phyloP scores from a whole-genome alignment of 2,888 invertebrate genomes.

The Microctonus hyperodae region DNA sequence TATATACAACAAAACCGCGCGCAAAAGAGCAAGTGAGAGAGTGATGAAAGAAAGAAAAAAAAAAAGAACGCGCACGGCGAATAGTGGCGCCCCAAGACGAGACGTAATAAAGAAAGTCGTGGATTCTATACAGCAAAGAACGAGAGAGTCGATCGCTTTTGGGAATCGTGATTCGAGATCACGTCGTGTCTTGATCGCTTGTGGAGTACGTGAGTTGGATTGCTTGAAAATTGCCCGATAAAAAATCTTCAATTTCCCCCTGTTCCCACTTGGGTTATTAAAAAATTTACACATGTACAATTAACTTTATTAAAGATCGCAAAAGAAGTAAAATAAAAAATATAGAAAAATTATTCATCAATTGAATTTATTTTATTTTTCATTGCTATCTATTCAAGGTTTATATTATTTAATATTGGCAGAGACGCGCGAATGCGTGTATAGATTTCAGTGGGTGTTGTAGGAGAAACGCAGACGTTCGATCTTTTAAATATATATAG shows the following conservation, averaged over 20 bases:
- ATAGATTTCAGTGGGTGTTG: neutral
- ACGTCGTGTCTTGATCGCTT: slow-evolving; percentile 31
- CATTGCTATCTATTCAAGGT: slow-evolving; percentile 14
- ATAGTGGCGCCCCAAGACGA: slow-evolving; percentile 28
- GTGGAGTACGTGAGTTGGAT: slow-evolving; percentile 25
- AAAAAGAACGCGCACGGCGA: slow-evolving; percentile 22
- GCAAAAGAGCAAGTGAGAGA: slow-evolving; percentile 14
- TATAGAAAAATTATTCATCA: neutral
- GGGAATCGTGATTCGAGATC: slow-evolving; percentile 31
- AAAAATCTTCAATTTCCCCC: neutral
- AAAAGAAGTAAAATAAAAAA: neutral
- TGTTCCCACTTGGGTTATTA: slow-evolving; percentile 15
- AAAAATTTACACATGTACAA: slow-evolving; percentile 6
- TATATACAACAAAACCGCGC: neutral
- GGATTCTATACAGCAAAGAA: slow-evolving; percentile 33
- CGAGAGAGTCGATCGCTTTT: slow-evolving; percentile 34
- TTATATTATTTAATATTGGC: neutral
- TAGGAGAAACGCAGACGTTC: neutral
- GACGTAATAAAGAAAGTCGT: slow-evolving; percentile 42
- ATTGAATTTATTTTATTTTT: slow-evolving; percentile 13
- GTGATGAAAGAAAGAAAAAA: slow-evolving; percentile 13
- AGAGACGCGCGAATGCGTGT: neutral
- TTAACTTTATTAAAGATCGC: slow-evolving; percentile 9
- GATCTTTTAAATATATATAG: neutral
- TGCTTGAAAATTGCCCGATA: slow-evolving; percentile 27